Evolutionary conservation across 1,140 invertebrate species (phyloP), one percentile per base, ranked within the genome.

Genomic region (Drosophila nasuta): DNA sequence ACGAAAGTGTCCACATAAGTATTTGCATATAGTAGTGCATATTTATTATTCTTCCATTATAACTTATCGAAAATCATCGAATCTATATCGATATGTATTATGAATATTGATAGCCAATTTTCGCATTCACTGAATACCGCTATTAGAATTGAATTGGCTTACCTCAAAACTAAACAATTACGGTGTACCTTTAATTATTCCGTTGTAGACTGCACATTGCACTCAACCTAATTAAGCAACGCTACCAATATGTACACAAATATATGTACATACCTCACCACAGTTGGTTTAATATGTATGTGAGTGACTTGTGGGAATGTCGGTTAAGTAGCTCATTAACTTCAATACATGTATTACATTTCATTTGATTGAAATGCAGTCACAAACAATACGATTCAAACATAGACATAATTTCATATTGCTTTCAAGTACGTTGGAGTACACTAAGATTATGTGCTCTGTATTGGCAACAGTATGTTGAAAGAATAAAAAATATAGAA

Each of bases 271-370:
- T 20, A 51, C 71, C 33, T 30, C 15, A 11, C 20, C 35, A 35
- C 8, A 62, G 35, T 35, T 25, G 11, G 20, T 35, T 25, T 51
- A 41, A 60, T 62, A 51, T 20, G 57, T 58, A 51, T 20, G 57
- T 65, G 41, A 58, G 17, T 49, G 43, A 46, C 54, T 68, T 68
- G 59, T 67, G 69, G 79, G 45, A 72, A 77, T 74, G 69, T 75
- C 83, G 83, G 83, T 83, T 88, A 88, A 88, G 83, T 87, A 69
- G 77, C 83, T 87, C 69, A 87, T 87, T 87, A 88, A 71, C 67
- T 79, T 70, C 68, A 79, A 76, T 82, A 57, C 59, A 72, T 71
- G 65, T 65, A 81, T 63, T 74, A 76, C 70, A 82, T 81, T 77
- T 76, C 75, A 68, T 66, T 56, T 15, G 51, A 80, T 73, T 80